These are phyloP conservation scores for Montipora capitata DNA, from an alignment of 92 coral and sea anemone genomes.

Conservation along the genomic window DNA sequence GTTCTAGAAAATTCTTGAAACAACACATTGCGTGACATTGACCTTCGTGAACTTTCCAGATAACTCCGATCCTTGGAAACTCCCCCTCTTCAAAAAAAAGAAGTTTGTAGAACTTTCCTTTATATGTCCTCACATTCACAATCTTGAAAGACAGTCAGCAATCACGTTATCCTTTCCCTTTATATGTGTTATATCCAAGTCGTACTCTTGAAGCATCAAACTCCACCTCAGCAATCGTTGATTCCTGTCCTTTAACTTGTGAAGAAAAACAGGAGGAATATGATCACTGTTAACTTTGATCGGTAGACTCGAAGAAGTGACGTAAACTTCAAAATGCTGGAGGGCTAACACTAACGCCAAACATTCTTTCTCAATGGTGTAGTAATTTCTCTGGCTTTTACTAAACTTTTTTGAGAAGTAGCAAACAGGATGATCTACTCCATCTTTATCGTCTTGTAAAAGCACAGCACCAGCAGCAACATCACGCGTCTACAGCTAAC, in stretches of 20 bases:
- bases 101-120: conserved; percentile 59
- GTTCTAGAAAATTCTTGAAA: no score
- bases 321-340: conserved; percentile 67
- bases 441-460: conserved; percentile 8
- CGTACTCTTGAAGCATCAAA: not conserved
- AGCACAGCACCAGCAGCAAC: conserved; percentile 71
- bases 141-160: conserved; percentile 48
- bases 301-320: conserved; percentile 27
- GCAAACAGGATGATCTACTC: conserved; percentile 39
- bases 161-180: conserved; percentile 56
- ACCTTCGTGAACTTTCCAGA: no score
- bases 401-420: not conserved
- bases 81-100: conserved; percentile 37
- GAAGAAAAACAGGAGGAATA: conserved; percentile 63
- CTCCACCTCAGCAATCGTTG: conserved; percentile 30
- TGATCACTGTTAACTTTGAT: conserved; percentile 35
- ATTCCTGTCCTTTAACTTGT: conserved; percentile 63
- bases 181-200: conserved; percentile 27
- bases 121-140: not conserved
- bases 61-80: no score
- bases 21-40: no score
- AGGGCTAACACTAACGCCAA: conserved; percentile 59
- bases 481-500: conserved; percentile 76
- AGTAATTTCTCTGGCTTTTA: conserved; percentile 33
- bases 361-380: conserved; percentile 59